Conservation (phyloP, 2,797 vertebrate species). For the Acanthornis magna region DNA sequence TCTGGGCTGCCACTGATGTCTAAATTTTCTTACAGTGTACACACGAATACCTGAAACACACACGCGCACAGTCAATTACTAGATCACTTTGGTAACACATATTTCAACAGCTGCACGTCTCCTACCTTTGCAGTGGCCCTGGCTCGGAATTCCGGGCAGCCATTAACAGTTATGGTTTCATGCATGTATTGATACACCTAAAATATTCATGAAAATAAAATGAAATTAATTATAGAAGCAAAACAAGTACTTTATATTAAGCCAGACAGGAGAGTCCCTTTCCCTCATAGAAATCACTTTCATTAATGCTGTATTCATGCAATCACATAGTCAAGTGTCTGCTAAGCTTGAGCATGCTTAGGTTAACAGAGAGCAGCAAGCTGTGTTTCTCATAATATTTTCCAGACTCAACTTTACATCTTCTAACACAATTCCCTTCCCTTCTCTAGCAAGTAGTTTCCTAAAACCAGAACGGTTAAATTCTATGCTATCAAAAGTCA, state of each 20-base stretch:
- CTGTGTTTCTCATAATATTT: not conserved
- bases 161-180: conserved; percentile 97
- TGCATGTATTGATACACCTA: conserved; percentile 99
- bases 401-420: not conserved
- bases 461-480: not conserved
- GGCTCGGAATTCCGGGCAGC: conserved; percentile 96
- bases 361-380: not conserved
- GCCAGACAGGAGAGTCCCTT: not conserved
- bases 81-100: conserved; percentile 66
- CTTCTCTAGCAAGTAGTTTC: not conserved
- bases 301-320: not conserved
- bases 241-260: conserved; percentile 31
- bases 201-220: conserved; percentile 68
- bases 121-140: conserved; percentile 98
- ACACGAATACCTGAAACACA: conserved; percentile 87
- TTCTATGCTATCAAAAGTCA: not conserved
- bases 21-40: conserved; percentile 86
- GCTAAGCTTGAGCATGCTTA: not conserved
- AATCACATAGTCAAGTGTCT: not conserved
- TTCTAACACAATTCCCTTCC: not conserved
- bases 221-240: conserved; percentile 53
- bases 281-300: not conserved
- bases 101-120: conserved; percentile 66
- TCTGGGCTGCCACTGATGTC: conserved; percentile 87
- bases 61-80: conserved; percentile 85